Evolutionary conservation across 2,888 invertebrate genomes (phyloP), one percentile per base, ranked within the genome.

Genomic region (Caenorhabditis sp.): DNA sequence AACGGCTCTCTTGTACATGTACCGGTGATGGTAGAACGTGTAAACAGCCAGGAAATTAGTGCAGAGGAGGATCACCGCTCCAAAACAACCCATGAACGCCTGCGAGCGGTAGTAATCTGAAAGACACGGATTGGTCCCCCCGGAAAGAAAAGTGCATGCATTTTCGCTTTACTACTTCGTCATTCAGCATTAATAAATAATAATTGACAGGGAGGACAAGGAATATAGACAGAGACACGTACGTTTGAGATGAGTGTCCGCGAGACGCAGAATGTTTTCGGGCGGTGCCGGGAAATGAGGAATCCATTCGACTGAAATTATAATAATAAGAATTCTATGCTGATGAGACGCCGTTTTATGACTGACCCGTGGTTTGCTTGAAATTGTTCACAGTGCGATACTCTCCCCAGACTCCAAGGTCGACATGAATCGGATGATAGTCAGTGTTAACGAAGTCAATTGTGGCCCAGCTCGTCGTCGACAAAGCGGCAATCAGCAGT

Each of bases 321-420:
- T 17, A 9, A 9, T 30, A 20, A 50, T 61, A 13, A 24, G 15
- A n/a, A n/a, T n/a, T n/a, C n/a, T n/a, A n/a, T n/a, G n/a, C n/a
- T n/a, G n/a, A n/a, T 22, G 11, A 15, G 13, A 39, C 11, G 27
- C 9, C 0, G 15, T n/a, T 20, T 59, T 50, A 5, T 0, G n/a
- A 8, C 39, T 43, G 8, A 80, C 80, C 63, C 1, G 41, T 73
- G 8, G 37, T 17, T 9, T 58, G 46, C 9, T 73, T 78, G 30
- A 59, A 74, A 37, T 79, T 82, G 27, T 63, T 71, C 2, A 78
- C 41, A 3, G 80, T 82, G 27, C 88, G 66, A 77, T 85, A 88
- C 65, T 88, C 88, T 50, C 88, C 88, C 87, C 86, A 88, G 5
- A 87, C 86, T 32, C 88, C 88, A 3, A 88, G 48, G 41, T 87